Evolutionary conservation across 1,140 invertebrate species (phyloP), one percentile per base, ranked within the genome.

Genomic region (Drosophila grimshawi): DNA sequence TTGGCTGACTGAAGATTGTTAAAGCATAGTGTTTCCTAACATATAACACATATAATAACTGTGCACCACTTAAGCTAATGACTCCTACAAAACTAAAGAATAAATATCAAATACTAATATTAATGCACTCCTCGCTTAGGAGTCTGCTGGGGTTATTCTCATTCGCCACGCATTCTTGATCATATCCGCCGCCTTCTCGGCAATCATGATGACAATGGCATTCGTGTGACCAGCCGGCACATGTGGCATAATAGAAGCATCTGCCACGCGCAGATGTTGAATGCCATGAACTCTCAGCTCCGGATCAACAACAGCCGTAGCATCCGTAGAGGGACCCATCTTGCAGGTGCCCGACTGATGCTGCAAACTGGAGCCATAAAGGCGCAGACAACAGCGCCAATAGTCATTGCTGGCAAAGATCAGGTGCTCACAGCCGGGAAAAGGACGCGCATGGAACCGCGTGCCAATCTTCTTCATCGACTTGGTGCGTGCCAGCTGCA

Each of bases 311-410:
- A 98, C 96, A 0, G 96, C 95, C 29, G 93, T 91, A 1, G 93
- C 81, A 88, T 97, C 96, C 0, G 86, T 89, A 0, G 75, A 29
- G 0, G 95, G 95, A 1, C 97, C 97, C 97, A 97, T 97, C 91
- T 96, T 96, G 46, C 94, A 95, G 0, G 96, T 97, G 1, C 95
- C 94, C 2, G 95, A 94, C 91, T 96, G 96, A 92, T 97, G 96
- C 60, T 96, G 96, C 43, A 96, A 91, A n/a, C 95, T 96, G 41
- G 95, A 95, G 1, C 95, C 94, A 19, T 95, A 94, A 43, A 95
- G 94, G 59, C 95, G 94, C 4, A 95, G 93, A 10, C 94, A 94
- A 74, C 96, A 97, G 60, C 94, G 93, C 96, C 96, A 97, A 85
- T 97, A 97, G 5, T 93, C 91, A 69, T 97, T 95, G 2, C 94